Percentiles rank a stretch among this genome's conserved stretches.
Evolutionary conservation across 2,113 vertebrate species (phyloP).

Genomic region (Eurystomus gularis): DNA sequence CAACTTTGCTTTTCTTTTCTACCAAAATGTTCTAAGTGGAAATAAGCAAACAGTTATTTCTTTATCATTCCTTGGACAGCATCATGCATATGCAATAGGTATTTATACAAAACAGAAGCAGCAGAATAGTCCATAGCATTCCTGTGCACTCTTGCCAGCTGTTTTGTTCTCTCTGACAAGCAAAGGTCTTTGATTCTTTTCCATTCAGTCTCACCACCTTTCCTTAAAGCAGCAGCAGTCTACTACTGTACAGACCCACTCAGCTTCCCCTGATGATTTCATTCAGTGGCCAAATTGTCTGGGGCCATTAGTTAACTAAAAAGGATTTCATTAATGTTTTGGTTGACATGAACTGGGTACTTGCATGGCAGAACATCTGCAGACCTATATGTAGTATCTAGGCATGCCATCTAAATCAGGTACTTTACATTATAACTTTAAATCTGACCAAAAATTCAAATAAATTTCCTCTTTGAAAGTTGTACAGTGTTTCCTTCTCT

Average conservation of each 20-base stretch:
- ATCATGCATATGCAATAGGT: background rate
- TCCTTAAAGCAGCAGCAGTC: background rate
- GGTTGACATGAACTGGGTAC: background rate
- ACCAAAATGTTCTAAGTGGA: background rate
- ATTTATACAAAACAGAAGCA: background rate
- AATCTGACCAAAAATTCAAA: background rate
- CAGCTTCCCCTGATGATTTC: background rate
- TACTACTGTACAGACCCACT: background rate
- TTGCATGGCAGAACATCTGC: background rate
- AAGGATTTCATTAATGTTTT: background rate
- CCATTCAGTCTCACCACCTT: background rate
- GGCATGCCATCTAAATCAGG: background rate
- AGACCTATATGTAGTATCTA: background rate
- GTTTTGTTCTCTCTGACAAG: background rate
- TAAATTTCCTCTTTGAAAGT: background rate
- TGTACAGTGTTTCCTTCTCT: background rate
- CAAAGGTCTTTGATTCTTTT: background rate
- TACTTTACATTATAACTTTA: background rate
- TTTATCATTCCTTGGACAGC: background rate
- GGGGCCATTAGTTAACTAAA: background rate
- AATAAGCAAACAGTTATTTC: background rate
- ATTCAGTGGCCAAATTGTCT: background rate
- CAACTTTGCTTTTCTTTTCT: background rate
- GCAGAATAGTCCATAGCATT: background rate
- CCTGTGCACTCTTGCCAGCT: background rate